Evolutionary conservation across 92 coral and sea anemone genomes (phyloP), one percentile per base, ranked within the genome.

Genomic region (Anthopleura xanthogrammica): DNA sequence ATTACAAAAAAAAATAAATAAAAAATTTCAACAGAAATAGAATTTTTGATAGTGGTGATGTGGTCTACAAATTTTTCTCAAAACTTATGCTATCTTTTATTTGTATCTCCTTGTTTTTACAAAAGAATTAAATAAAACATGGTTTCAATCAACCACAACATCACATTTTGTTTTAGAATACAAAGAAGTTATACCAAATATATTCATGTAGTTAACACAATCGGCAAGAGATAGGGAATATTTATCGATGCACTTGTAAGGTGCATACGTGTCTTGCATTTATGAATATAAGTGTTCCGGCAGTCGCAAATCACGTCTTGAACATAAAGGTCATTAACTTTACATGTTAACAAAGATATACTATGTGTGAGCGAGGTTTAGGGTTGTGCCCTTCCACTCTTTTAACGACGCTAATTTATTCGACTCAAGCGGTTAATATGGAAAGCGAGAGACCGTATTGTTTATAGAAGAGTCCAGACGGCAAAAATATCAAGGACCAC

Each of bases 381-480:
- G 84, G 82, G 84, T 81, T 81, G 77, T 71, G 84, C 77, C 84
- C 84, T 75, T 12, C 24, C 14, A 64, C 50, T 62, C n/a, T 2
- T 41, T 55, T 22, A 81, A 19, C 11, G 65, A 22, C 22, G 13
- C 9, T 81, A 81, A 81, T 81, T 56, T 43, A 81, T 81, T 81
- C 78, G 55, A 64, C 52, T 68, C 42, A 68, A 68, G 74, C 74
- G 41, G 74, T 68, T 68, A 23, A 12, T 24, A 23, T 68, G 16
- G 74, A 68, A 24, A 68, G 74, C 74, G 74, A 23, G 74, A 68
- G 43, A 68, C 42, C 3, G 70, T n/a, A 62, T 68, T 68, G 74
- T 68, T 68, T 68, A 68, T 68, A 68, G 74, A 36, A 68, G 42
- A 11, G 74, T 1, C 74, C 41, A 68, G 74, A 68, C 74, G 74